These are phyloP conservation scores for Enteromius mattozi DNA, from an alignment of 2,797 vertebrate genomes.

Conservation along the genomic window DNA sequence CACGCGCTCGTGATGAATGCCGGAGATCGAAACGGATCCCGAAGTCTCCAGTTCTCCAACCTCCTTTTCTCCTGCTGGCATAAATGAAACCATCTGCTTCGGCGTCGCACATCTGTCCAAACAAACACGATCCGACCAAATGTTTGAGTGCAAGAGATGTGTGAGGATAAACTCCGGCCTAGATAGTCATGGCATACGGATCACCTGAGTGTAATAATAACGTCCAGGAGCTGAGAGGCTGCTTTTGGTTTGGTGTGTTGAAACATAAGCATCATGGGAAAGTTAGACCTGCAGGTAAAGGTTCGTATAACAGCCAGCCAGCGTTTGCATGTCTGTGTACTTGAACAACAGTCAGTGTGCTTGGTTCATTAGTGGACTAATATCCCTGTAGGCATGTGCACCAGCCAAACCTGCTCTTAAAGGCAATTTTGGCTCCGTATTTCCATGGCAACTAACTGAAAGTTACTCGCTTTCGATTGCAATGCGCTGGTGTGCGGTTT, in stretches of 20 bases:
- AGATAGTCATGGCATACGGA: not conserved
- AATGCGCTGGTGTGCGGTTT: not conserved
- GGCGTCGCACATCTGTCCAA: conserved; percentile 15
- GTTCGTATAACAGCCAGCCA: conserved; percentile 16
- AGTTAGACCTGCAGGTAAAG: conserved; percentile 12
- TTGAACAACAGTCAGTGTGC: conserved; percentile 3
- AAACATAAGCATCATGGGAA: conserved; percentile 32
- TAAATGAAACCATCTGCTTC: conserved; percentile 28
- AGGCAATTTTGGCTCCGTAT: not conserved
- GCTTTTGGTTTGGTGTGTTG: not conserved
- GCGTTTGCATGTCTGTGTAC: not conserved
- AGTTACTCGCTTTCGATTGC: not conserved
- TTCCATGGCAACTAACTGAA: conserved; percentile 11
- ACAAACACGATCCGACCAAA: not conserved
- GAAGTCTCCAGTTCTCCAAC: not conserved
- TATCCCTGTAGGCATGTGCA: not conserved
- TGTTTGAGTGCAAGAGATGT: not conserved
- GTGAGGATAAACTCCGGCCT: conserved; percentile 10
- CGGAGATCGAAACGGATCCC: conserved; percentile 20
- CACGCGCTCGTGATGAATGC: not conserved
- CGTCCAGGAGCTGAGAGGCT: not conserved
- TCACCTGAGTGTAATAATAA: not conserved
- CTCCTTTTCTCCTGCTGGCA: not conserved
- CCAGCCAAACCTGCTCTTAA: conserved; percentile 9
- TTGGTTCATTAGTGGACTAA: conserved; percentile 10